Base-by-base conservation (phyloP, 2,888 invertebrate species). In the Gnatocerus cornutus region DNA sequence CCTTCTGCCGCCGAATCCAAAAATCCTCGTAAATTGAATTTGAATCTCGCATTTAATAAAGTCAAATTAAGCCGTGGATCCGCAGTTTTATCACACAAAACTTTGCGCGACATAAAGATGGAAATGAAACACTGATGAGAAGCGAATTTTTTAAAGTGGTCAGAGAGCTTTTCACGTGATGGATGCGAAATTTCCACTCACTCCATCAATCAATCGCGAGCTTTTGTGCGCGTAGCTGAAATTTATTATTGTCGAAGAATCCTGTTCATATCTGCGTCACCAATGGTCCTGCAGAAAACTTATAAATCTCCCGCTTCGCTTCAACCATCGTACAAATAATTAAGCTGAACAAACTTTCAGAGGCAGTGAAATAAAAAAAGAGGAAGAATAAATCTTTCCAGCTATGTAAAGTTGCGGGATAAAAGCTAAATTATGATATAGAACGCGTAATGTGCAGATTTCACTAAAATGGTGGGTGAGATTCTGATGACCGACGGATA, bases 191-290 rank as follows among this genome's bases (percentile, higher is more conserved):
- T 48, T 48, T 12, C 46, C 21, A 62, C 62, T 50, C 48, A 33
- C 48, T 62, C 50, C 41, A 62, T 62, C 62, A 62, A 62, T 62
- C 62, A 59, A 45, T 45, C 59, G 29, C 30, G 50, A 50, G 50
- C 10, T 29, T 50, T 30, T 48, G 48, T 48, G 21, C 8, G 48
- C 5, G n/a, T 16, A 13, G 43, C 7, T 10, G 27, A 48, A 48
- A 48, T 48, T 21, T 48, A 27, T 48, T 48, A 48, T 48, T 43
- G 43, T 48, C 48, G 10, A 21, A 48, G 43, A n/a, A 37, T 37
- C 37, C 37, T 8, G 37, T n/a, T n/a, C 37, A 37, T 37, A 37
- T 37, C n/a, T 37, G 37, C 37, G 21, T 21, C 21, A 21, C 21
- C 21, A 37, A 37, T 37, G 37, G 8, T 8, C 9, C 37, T 5